phyloP scores from a whole-genome alignment of 2,797 vertebrate genomes.

The Apodemus agrarius region DNA sequence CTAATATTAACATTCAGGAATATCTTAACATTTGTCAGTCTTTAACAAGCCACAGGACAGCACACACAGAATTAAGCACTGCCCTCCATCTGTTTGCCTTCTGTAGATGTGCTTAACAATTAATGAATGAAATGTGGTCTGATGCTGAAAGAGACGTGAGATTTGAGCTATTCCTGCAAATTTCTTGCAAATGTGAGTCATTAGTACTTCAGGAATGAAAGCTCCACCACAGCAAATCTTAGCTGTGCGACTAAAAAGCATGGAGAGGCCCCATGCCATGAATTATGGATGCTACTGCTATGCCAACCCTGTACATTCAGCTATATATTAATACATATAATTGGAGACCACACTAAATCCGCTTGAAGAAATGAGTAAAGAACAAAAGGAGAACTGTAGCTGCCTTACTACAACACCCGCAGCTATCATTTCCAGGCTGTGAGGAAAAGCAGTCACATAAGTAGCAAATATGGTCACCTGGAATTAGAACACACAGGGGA shows the following conservation, averaged over 20 bases:
- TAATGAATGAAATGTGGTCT: not conserved
- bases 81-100: slow-evolving; percentile 46
- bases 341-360: not conserved
- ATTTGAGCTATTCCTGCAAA: not conserved
- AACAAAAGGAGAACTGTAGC: not conserved
- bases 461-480: not conserved
- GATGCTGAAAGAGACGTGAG: not conserved
- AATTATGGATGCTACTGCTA: not conserved
- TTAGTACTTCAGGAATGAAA: not conserved
- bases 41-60: not conserved
- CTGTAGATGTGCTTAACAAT: slow-evolving; percentile 31
- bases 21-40: not conserved
- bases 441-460: not conserved
- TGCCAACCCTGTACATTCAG: not conserved
- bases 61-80: not conserved
- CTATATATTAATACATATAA: not conserved
- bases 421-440: not conserved
- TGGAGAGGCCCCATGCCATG: not conserved
- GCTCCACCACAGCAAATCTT: not conserved
- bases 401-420: not conserved
- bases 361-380: not conserved
- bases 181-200: slow-evolving; percentile 28
- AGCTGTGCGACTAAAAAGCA: not conserved
- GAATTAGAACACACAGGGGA: not conserved
- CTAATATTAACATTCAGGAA: not conserved